These are phyloP conservation scores for Silurus lanzhouensis DNA, from an alignment of 2,797 vertebrate species.

Conservation along the genomic window DNA sequence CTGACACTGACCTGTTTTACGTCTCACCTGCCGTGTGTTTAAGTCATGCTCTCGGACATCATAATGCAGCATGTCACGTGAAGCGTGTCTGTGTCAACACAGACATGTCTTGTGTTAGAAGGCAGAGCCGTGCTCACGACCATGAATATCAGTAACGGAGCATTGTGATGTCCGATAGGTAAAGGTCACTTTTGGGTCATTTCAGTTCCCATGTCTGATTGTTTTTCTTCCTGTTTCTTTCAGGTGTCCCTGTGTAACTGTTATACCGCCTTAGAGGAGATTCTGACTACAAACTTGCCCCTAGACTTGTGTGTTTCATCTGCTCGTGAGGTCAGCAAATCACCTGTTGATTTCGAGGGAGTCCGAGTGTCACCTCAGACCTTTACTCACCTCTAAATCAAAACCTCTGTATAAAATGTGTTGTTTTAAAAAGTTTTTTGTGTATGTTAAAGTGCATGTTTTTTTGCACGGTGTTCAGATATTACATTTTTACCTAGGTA, in stretches of 20 bases:
- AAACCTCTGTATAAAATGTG: no score
- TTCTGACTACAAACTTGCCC: constrained; percentile 60
- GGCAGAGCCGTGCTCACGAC: neutral
- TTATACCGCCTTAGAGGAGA: constrained; percentile 77
- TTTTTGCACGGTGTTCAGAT: no score
- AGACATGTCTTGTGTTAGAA: no score
- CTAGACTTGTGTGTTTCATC: constrained; percentile 55
- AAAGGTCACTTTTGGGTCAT: neutral
- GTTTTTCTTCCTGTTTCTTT: constrained; percentile 22
- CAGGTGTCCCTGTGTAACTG: constrained; percentile 83
- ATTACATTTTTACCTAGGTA: no score
- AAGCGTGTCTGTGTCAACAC: neutral
- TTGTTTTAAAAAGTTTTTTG: no score
- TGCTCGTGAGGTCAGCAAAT: constrained; percentile 66
- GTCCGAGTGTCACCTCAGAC: constrained; percentile 62
- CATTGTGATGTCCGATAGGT: neutral
- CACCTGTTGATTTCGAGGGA: constrained; percentile 78
- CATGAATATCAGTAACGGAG: neutral
- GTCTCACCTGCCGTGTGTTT: neutral
- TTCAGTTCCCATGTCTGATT: neutral
- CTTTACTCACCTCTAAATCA: neutral
- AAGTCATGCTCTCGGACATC: neutral
- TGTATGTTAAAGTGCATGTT: no score
- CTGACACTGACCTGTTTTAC: neutral
- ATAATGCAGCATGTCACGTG: neutral